These are phyloP conservation scores for Misgurnus mizolepis DNA, from an alignment of 2,113 vertebrate genomes.

Conservation along the genomic window DNA sequence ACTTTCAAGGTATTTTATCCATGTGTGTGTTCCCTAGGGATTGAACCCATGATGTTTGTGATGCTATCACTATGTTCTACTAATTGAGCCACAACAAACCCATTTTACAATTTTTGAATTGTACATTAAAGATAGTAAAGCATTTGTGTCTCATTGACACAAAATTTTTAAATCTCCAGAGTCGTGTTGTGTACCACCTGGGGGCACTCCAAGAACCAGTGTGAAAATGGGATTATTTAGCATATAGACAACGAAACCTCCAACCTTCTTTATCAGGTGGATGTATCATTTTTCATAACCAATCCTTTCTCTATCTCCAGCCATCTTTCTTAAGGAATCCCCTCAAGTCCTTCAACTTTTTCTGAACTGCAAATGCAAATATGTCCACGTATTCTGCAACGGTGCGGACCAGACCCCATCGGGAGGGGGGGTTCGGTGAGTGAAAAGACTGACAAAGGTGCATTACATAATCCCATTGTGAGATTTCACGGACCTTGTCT, in stretches of 20 bases:
- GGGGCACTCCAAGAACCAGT: no score
- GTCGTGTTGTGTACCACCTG: no score
- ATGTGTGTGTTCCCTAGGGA: no score
- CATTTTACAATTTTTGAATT: background rate
- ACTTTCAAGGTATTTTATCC: no score
- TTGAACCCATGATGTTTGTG: no score
- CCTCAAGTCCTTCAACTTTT: background rate
- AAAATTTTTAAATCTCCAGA: no score
- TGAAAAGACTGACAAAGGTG: slow-evolving; percentile 57
- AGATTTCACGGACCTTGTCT: slow-evolving; percentile 73
- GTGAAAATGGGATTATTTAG: no score
- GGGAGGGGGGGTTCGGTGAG: background rate
- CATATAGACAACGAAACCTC: background rate
- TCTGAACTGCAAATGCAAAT: background rate
- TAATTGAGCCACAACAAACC: background rate
- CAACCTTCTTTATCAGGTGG: background rate
- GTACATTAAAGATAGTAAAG: no score
- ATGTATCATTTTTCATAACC: background rate
- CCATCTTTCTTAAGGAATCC: background rate
- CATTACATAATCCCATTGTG: slow-evolving; percentile 76
- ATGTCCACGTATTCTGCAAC: background rate
- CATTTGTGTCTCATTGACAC: no score
- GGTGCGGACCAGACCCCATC: background rate
- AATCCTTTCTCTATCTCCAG: background rate
- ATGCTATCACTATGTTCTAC: no score